Evolutionary conservation across 2,888 invertebrate species (phyloP), one percentile per base, ranked within the genome.

Genomic region (Lutraria lutraria): DNA sequence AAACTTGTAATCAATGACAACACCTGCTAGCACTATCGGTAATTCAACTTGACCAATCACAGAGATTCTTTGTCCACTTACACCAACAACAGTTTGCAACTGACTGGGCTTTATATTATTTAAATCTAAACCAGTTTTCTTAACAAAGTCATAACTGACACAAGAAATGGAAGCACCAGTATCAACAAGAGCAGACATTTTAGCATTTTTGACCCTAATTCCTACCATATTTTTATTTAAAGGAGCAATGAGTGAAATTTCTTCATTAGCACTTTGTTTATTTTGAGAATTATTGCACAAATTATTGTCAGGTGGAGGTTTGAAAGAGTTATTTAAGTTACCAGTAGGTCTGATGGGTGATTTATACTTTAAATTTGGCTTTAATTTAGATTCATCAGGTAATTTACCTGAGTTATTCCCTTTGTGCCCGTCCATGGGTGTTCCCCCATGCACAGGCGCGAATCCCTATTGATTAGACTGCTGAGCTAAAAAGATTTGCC

Each of bases 91-190:
- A 31, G 88, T 8, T 1, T 29, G 54, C 29, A 85, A 31, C 0
- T 29, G 4, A 15, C 80, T 52, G 4, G 63, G 13, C 43, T 72
- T 56, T 54, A 86, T 25, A 12, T 76, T 52, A 25, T 43, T 68
- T 25, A 81, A 60, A 29, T 31, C 43, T 43, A 84, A 54, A 21
- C 83, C 81, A 25, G 85, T n/a, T 21, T 56, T 90, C 54, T 86
- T 86, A 3, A 90, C 25, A 72, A 90, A 87, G 19, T 63, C n/a
- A 43, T 86, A 56, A 29, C 88, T 88, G 43, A 86, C 76, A 31
- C 82, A 80, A 12, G 88, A 88, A 29, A 90, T 52, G 16, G 72
- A 43, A 19, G 90, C 88, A 43, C 88, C 90, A 10, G 89, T 88
- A n/a, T 89, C 89, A 31, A 87, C 31, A 25, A 88, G 79, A 25